Evolutionary conservation across 2,797 vertebrate genomes (phyloP), one percentile per base, ranked within the genome.

Genomic region (Anniella stebbinsi): DNA sequence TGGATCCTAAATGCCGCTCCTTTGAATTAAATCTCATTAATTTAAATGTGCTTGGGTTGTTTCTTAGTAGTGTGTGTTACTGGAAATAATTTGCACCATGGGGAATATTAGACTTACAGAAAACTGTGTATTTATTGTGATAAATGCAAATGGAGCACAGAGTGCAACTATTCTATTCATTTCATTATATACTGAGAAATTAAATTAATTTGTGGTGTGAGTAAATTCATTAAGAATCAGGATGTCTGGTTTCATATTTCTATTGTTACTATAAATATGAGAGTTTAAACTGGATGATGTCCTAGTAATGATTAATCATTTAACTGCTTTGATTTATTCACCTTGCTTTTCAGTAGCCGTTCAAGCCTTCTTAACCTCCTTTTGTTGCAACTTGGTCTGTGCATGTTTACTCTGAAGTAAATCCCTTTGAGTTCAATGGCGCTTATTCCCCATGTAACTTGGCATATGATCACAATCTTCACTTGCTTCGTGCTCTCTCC

Each of bases 111-210:
- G 7, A 36, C 41, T 51, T 84, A 67, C 66, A 54, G 18, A 86
- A 89, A 89, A 25, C 18, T 86, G 66, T 17, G 28, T 36, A 45
- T 67, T 78, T 81, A 70, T 66, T 80, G 21, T 82, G 28, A n/a
- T 85, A 60, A 85, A 57, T 70, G 21, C 48, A 51, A 36, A 84
- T 67, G 45, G 28, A 70, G 85, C 36, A 33, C 36, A 89, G 48
- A 41, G 2, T 85, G 60, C n/a, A 88, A 81, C 48, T 41, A 36
- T 80, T 51, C 11, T n/a, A n/a, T n/a, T n/a, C n/a, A 21, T 25
- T 78, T 67, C 6, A 54, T 84, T 67, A 41, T 54, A 77, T 13
- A 66, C 83, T 41, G 54, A 84, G 45, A 89, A 76, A 75, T 72
- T 66, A 77, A 70, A 69, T 57, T 57, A 48, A 30, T 63, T 89